phyloP scores from a whole-genome alignment of 2,888 invertebrate species.

The Chaitophorus viminalis region DNA sequence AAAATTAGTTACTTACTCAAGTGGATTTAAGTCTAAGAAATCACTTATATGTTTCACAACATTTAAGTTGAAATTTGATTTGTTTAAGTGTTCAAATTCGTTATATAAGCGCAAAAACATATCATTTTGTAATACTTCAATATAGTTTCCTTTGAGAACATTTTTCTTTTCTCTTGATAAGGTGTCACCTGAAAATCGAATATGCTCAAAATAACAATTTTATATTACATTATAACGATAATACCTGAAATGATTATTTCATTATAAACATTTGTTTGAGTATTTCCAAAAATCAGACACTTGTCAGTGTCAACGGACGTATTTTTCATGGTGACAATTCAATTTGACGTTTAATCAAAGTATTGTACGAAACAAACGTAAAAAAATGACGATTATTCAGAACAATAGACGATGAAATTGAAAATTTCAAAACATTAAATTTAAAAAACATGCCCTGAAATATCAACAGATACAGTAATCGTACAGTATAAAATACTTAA shows the following conservation, averaged over 20 bases:
- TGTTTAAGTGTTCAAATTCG: constrained; percentile 22
- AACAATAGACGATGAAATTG: not conserved
- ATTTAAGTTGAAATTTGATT: constrained; percentile 21
- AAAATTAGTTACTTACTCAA: constrained; percentile 20
- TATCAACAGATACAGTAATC: not conserved
- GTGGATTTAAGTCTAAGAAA: constrained; percentile 13
- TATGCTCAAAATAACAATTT: not conserved
- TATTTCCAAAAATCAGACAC: constrained; percentile 43
- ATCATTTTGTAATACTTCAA: constrained; percentile 19
- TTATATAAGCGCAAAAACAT: constrained; percentile 42
- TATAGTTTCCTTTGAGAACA: constrained; percentile 44
- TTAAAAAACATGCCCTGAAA: not conserved
- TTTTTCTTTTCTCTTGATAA: constrained; percentile 29
- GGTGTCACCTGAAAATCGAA: constrained; percentile 1
- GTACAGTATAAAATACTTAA: not conserved
- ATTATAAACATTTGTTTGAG: not conserved
- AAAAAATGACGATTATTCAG: not conserved
- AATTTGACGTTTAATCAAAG: not conserved
- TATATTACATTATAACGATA: not conserved
- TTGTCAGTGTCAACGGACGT: not conserved
- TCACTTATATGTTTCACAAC: constrained; percentile 26
- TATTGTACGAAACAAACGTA: not conserved
- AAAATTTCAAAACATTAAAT: not conserved
- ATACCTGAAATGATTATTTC: constrained; percentile 43
- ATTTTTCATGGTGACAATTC: not conserved